Evolutionary conservation across 1,140 invertebrate genomes (phyloP), one percentile per base, ranked within the genome.

Genomic region (Drosophila kohkoa): DNA sequence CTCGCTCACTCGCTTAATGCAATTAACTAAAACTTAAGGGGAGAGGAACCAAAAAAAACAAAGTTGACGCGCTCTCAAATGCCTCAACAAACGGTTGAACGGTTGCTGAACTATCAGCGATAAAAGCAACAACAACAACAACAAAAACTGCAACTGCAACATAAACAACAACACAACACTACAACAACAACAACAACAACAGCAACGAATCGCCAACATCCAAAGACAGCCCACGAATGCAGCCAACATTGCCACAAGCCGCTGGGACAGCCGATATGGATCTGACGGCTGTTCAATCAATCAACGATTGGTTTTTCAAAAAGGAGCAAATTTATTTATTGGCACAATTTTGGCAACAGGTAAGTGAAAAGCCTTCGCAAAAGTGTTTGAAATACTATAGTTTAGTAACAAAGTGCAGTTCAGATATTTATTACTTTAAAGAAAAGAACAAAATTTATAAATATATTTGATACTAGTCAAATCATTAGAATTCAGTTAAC

Each of bases 291-390:
- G 96, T 97, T 95, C 96, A 97, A 94, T 97, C 96, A 93, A 97
- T 97, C 96, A 89, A 89, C 85, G 97, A 98, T 94, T 97, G 97
- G 97, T 95, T 98, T 93, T 97, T 97, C 95, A 98, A 97, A 95
- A 98, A 97, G 94, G 97, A 98, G 94, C 95, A 96, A 94, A 97
- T 97, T 94, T 97, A 97, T 94, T 94, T 97, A 92, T 95, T 98
- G 93, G 97, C 96, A 91, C 97, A 98, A 93, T 98, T 98, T 94
- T 98, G 97, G 97, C 97, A 98, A 96, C 97, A 98, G 96, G 96
- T 97, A 94, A 95, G 94, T 38, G 41, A 43, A 25, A 25, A n/a
- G 3, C 41, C 11, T 3, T 43, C 2, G 20, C 20, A 25, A 25
- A 25, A 25, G 20, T 25, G 20, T 25, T 25, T 4, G 20, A 25